A percentile compares a stretch with the other conserved stretches of the same genome.
Conservation (phyloP, 2,797 vertebrate genomes). For the Poecilia gillii region DNA sequence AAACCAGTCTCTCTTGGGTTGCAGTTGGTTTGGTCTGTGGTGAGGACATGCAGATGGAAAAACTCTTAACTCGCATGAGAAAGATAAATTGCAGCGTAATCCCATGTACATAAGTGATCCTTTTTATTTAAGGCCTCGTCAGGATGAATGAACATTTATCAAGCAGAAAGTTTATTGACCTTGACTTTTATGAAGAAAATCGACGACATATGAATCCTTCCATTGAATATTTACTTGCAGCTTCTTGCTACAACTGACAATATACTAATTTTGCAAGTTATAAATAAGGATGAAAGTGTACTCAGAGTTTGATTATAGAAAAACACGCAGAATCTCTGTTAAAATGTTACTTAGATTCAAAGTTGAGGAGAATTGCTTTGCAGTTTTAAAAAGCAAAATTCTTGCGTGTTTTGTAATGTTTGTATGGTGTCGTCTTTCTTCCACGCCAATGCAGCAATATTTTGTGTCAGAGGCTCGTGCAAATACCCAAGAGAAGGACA, state of each 20-base stretch:
- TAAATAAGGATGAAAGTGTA: neutral
- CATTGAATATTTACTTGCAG: neutral
- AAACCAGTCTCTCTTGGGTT: constrained; percentile 44
- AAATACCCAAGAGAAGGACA: constrained; percentile 36
- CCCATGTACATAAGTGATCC: constrained; percentile 33
- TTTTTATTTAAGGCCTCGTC: constrained; percentile 13
- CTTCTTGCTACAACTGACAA: neutral
- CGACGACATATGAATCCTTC: neutral
- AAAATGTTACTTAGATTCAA: neutral
- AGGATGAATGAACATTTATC: constrained; percentile 2
- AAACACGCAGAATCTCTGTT: neutral
- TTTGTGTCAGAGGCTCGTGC: constrained; percentile 23
- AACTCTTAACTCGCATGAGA: constrained; percentile 35
- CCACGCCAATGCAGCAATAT: constrained; percentile 13
- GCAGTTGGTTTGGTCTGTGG: constrained; percentile 43
- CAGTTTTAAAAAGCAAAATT: neutral
- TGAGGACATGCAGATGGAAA: constrained; percentile 60
- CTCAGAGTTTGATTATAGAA: neutral
- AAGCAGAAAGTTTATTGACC: neutral
- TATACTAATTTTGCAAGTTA: neutral
- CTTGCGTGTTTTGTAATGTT: neutral
- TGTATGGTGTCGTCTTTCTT: constrained; percentile 14
- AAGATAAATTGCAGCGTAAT: constrained; percentile 18
- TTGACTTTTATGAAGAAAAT: neutral
- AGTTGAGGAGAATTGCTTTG: neutral